These are phyloP conservation scores for Crenichthys baileyi DNA, from an alignment of 2,797 vertebrate species.

Conservation along the genomic window DNA sequence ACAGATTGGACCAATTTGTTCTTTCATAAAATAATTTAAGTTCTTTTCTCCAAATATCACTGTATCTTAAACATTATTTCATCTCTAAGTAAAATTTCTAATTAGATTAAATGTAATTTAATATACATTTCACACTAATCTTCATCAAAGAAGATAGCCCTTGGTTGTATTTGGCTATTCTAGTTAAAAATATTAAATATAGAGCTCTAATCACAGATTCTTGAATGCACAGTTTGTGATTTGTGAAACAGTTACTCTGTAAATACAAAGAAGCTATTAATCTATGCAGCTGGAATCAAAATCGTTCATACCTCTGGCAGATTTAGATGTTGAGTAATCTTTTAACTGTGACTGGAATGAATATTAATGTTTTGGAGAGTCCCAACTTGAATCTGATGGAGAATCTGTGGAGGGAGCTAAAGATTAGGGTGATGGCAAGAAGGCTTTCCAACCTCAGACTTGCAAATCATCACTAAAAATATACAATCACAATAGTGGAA, in stretches of 20 bases:
- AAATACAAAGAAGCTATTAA: no score
- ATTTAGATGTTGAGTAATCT: no score
- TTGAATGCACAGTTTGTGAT: background rate
- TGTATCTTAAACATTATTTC: background rate
- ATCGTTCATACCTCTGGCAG: background rate
- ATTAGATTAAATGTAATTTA: background rate
- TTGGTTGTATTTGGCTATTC: background rate
- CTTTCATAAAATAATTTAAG: background rate
- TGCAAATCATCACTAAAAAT: no score
- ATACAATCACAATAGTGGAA: no score
- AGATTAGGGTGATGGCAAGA: no score
- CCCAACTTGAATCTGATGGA: no score
- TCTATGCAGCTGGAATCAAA: background rate
- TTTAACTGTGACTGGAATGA: no score
- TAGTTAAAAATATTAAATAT: background rate
- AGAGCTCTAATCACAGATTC: background rate
- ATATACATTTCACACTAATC: background rate
- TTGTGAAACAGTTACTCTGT: background rate
- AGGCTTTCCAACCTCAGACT: no score
- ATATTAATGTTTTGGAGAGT: no score
- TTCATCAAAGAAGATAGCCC: background rate
- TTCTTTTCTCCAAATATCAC: background rate
- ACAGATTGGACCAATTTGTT: background rate
- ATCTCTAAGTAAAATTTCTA: background rate
- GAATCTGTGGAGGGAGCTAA: no score